Evolutionary conservation across 92 coral and sea anemone species (phyloP).

Genomic region (Heteractis magnifica): DNA sequence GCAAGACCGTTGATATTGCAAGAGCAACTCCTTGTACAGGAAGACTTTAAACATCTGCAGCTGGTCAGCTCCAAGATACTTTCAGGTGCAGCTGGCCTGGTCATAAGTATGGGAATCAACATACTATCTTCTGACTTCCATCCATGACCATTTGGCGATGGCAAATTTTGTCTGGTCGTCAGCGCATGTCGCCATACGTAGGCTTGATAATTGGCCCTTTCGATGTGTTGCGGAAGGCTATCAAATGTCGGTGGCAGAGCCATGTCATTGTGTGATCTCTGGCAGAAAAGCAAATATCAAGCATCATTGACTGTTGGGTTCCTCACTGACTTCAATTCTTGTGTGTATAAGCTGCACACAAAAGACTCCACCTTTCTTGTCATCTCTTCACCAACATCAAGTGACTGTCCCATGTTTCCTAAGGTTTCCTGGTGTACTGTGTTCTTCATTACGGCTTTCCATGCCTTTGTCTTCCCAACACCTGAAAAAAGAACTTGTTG

Average conservation of each 20-base stretch:
- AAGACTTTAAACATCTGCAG: constrained; percentile 47
- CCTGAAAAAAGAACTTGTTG: constrained; percentile 5
- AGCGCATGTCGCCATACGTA: constrained; percentile 58
- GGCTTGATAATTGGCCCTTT: constrained; percentile 51
- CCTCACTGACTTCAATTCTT: constrained; percentile 2
- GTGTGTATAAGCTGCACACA: constrained; percentile 52
- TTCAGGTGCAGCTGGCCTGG: constrained; percentile 56
- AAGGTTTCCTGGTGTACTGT: neutral
- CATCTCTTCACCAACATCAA: neutral
- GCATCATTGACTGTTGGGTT: constrained; percentile 36
- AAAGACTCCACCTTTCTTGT: constrained; percentile 30
- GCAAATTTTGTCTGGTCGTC: constrained; percentile 51
- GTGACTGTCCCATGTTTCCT: neutral
- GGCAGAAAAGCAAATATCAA: constrained; percentile 55
- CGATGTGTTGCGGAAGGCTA: constrained; percentile 49
- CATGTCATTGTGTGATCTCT: constrained; percentile 30
- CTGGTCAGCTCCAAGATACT: constrained; percentile 59
- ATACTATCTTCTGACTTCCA: constrained; percentile 48
- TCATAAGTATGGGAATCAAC: constrained; percentile 38
- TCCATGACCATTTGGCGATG: constrained; percentile 53
- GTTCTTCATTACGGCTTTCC: neutral
- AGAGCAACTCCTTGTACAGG: constrained; percentile 45
- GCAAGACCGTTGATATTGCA: constrained; percentile 42
- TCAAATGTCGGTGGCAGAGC: constrained; percentile 58
- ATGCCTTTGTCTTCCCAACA: neutral